Conservation (phyloP, 2,888 invertebrate genomes). For the Dynastes maya region DNA sequence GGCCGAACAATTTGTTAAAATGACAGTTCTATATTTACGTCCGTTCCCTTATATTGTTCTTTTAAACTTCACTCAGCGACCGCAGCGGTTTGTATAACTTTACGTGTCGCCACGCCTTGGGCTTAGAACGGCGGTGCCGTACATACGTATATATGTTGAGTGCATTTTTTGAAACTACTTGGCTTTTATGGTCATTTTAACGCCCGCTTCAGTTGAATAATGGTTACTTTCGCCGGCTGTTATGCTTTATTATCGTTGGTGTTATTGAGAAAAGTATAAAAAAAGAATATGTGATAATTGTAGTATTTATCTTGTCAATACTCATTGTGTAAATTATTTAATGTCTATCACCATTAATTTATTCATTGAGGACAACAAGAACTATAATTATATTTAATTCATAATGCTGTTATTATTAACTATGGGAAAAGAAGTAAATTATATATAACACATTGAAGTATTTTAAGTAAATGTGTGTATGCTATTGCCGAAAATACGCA, state of each 20-base stretch:
- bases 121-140: not conserved
- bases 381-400: not conserved
- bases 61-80: constrained; percentile 1
- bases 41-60: constrained; percentile 24
- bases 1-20: constrained; percentile 34
- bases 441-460: too few species aligned
- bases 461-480: too few species aligned
- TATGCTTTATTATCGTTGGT: not conserved
- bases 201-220: not conserved
- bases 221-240: not conserved
- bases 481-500: too few species aligned
- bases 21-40: constrained; percentile 43
- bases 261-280: not conserved
- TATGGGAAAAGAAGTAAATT: not conserved
- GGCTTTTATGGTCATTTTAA: constrained; percentile 11
- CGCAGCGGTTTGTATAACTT: not conserved
- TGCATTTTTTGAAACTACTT: constrained; percentile 14
- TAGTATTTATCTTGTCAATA: constrained; percentile 2
- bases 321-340: constrained; percentile 6
- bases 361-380: not conserved
- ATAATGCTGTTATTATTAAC: not conserved
- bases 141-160: not conserved
- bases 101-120: constrained; percentile 5
- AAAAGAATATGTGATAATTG: constrained; percentile 1
- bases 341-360: not conserved